These are phyloP conservation scores for Cardiocondyla obscurior DNA, from an alignment of 1,140 invertebrate species.

Conservation along the genomic window DNA sequence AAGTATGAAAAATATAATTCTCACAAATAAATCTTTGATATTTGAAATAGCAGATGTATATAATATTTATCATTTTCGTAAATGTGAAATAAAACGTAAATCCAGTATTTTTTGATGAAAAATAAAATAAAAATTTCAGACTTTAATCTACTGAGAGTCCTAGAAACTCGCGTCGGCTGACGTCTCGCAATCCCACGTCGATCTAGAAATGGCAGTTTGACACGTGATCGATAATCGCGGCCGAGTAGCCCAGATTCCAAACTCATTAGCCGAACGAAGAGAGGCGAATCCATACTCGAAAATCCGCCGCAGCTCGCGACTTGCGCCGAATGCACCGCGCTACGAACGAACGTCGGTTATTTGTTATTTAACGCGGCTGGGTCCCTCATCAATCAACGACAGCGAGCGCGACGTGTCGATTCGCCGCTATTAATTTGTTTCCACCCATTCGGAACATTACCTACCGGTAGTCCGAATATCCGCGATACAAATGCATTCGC, in stretches of 20 bases:
- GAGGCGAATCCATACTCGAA: slow-evolving; percentile 31
- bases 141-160: background rate
- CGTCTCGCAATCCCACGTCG: slow-evolving; percentile 1
- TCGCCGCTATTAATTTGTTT: slow-evolving; percentile 48
- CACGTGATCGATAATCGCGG: slow-evolving; percentile 51
- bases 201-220: slow-evolving; percentile 50
- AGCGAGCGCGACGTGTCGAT: slow-evolving; percentile 39
- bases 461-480: background rate
- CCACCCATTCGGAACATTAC: slow-evolving; percentile 24
- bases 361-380: slow-evolving; percentile 41
- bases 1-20: background rate
- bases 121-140: background rate
- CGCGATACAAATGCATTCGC: slow-evolving; percentile 37
- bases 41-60: background rate
- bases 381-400: slow-evolving; percentile 41
- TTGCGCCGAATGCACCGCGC: slow-evolving; percentile 28
- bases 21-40: background rate
- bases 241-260: slow-evolving; percentile 47
- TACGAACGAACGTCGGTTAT: slow-evolving; percentile 31
- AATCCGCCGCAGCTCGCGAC: slow-evolving; percentile 6
- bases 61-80: background rate
- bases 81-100: background rate
- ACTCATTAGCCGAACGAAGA: slow-evolving; percentile 40
- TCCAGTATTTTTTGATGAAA: background rate
- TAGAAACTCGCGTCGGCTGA: background rate